phyloP scores from a whole-genome alignment of 2,888 invertebrate species.

The Drosophila suboccidentalis region DNA sequence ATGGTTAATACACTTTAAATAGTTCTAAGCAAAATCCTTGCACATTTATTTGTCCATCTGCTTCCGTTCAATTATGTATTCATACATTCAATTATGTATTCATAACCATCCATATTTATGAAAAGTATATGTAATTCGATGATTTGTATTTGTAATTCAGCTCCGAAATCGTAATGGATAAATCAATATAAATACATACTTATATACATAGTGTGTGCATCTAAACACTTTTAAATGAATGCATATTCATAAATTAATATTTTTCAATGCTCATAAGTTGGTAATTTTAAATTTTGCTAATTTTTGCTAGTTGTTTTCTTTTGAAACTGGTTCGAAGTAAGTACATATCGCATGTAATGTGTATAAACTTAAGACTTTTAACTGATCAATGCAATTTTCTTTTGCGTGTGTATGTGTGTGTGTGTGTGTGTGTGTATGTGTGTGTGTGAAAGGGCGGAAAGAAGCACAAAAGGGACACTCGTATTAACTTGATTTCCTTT shows the following conservation, averaged over 20 bases:
- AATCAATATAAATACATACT: slow-evolving; percentile 67
- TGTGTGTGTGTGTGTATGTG: slow-evolving; percentile 26
- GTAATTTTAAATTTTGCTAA: slow-evolving; percentile 83
- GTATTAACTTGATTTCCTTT: slow-evolving; percentile 48
- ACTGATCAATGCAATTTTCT: slow-evolving; percentile 48
- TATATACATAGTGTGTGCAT: slow-evolving; percentile 68
- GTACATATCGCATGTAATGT: slow-evolving; percentile 26
- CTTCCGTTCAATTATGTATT: slow-evolving; percentile 30
- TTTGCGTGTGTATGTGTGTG: slow-evolving; percentile 15
- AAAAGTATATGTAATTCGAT: slow-evolving; percentile 42
- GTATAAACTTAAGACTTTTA: slow-evolving; percentile 60
- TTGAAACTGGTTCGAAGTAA: slow-evolving; percentile 71
- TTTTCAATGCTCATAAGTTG: slow-evolving; percentile 59
- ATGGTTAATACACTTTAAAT: slow-evolving; percentile 60
- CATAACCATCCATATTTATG: slow-evolving; percentile 22
- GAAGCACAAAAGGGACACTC: slow-evolving; percentile 67
- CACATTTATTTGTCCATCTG: slow-evolving; percentile 43
- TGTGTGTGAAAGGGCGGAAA: slow-evolving; percentile 53
- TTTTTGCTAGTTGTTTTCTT: slow-evolving; percentile 79
- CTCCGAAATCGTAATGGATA: slow-evolving; percentile 63
- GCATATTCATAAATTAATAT: slow-evolving; percentile 54
- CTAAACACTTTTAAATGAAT: slow-evolving; percentile 48
- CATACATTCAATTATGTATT: slow-evolving; percentile 6
- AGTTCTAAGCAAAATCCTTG: slow-evolving; percentile 72
- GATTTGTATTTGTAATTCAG: slow-evolving; percentile 37